Evolutionary conservation across 2,888 invertebrate species (phyloP), one percentile per base, ranked within the genome.

Genomic region (Invenusta paracnida): DNA sequence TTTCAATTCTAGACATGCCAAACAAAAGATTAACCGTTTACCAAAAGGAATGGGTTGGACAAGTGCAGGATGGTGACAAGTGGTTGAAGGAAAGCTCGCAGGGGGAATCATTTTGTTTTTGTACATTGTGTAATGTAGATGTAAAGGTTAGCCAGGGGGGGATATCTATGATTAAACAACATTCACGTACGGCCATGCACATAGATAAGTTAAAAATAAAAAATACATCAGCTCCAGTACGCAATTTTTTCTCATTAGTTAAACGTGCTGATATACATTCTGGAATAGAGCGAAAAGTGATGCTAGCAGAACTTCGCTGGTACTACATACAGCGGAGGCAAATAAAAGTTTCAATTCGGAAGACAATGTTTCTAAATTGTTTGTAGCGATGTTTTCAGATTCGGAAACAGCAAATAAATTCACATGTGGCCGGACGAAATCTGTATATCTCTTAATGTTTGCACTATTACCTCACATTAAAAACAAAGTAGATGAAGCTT

Each of bases 361-460:
- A 73, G 73, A 73, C 73, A 73, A 23, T 73, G 73, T 73, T 73
- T 5, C 73, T 13, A 73, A 73, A 73, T 73, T 73, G 73, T 73
- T 73, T 73, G 73, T 73, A 23, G 73, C 27, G 25, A 73, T 73
- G 73, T 73, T 73, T 73, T 5, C 73, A 13, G 73, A 73, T 23
- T 73, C 73, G 23, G 73, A 73, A 73, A 73, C 25, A 23, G 73
- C 73, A 23, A 73, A 73, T 73, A 73, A 73, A 73, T 73, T 73
- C 2, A 23, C 25, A 73, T 73, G 73, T 73, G 73, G 73, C 27
- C 73, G 73, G 2, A 73, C 73, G 23, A 73, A 73, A 73, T 73
- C 73, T 73, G 73, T 23, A 73, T 73, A 73, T 23, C 73, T 73
- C 73, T 73, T 13, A 23, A 73, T 73, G 73, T 73, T 73, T 23